Conservation (phyloP, 2,888 invertebrate species). For the Cinara cedri region DNA sequence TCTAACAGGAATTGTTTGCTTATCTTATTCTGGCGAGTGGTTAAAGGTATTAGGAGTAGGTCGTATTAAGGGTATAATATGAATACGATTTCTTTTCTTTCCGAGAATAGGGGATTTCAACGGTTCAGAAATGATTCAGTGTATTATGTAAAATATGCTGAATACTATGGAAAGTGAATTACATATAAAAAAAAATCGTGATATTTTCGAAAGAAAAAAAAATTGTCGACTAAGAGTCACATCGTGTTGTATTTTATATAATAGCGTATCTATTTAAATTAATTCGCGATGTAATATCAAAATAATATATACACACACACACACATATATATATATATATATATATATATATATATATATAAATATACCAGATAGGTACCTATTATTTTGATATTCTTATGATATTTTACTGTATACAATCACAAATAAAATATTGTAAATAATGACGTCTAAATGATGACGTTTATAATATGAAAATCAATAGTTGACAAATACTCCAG, state of each 20-base stretch:
- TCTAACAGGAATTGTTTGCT: neutral
- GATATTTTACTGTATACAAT: too few relatives aligned
- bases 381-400: too few relatives aligned
- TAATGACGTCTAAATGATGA: too few relatives aligned
- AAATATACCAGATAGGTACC: too few relatives aligned
- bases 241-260: neutral
- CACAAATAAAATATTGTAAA: too few relatives aligned
- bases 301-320: too few relatives aligned
- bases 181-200: neutral
- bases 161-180: neutral
- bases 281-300: neutral
- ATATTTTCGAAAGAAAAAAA: neutral
- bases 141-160: neutral
- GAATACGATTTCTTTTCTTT: constrained; percentile 2
- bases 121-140: neutral
- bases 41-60: neutral
- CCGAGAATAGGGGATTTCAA: neutral
- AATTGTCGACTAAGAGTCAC: neutral
- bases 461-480: too few relatives aligned
- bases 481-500: too few relatives aligned
- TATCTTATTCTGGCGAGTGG: neutral
- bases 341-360: too few relatives aligned
- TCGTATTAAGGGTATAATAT: neutral
- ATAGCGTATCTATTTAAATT: too few relatives aligned
- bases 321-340: too few relatives aligned